Evolutionary conservation across 2,888 invertebrate genomes (phyloP).

Genomic region (Cephonodes hylas): DNA sequence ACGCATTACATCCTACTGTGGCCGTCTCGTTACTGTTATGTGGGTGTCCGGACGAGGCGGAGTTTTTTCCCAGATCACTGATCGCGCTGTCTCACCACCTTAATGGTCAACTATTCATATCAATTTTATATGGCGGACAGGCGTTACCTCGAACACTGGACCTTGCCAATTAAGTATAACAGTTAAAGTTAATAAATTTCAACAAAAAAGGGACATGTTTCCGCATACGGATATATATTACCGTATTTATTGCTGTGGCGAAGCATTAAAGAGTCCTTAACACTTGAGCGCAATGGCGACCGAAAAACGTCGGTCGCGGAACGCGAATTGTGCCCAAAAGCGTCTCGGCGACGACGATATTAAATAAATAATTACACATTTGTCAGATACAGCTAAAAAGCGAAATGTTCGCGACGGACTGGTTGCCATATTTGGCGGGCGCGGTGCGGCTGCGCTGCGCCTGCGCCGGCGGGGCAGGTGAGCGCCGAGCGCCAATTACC

Average conservation of each 20-base stretch:
- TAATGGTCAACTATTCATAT: slow-evolving; percentile 5
- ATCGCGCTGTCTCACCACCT: neutral
- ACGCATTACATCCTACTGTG: neutral
- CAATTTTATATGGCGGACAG: slow-evolving; percentile 2
- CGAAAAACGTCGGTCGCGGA: slow-evolving; percentile 58
- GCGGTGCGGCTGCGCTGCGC: slow-evolving; percentile 42
- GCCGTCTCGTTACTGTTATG: neutral
- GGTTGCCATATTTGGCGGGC: slow-evolving; percentile 68
- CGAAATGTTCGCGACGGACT: slow-evolving; percentile 58
- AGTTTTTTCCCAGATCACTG: slow-evolving; percentile 1
- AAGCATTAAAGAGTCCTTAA: slow-evolving; percentile 44
- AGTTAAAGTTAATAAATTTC: slow-evolving; percentile 50
- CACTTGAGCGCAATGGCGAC: slow-evolving; percentile 49
- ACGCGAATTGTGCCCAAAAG: slow-evolving; percentile 76
- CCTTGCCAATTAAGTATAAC: slow-evolving; percentile 44
- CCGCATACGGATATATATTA: slow-evolving; percentile 37
- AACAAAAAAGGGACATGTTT: slow-evolving; percentile 34
- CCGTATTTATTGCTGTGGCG: slow-evolving; percentile 40
- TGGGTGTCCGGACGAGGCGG: slow-evolving; percentile 2
- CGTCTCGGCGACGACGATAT: slow-evolving; percentile 60
- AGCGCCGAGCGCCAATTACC: slow-evolving; percentile 76
- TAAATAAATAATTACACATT: slow-evolving; percentile 82
- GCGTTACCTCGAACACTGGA: slow-evolving; percentile 11
- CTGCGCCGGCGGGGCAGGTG: slow-evolving; percentile 53
- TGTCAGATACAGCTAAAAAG: slow-evolving; percentile 78